These are phyloP conservation scores for Acromyrmex heyeri DNA, from an alignment of 1,140 invertebrate species.

Conservation along the genomic window DNA sequence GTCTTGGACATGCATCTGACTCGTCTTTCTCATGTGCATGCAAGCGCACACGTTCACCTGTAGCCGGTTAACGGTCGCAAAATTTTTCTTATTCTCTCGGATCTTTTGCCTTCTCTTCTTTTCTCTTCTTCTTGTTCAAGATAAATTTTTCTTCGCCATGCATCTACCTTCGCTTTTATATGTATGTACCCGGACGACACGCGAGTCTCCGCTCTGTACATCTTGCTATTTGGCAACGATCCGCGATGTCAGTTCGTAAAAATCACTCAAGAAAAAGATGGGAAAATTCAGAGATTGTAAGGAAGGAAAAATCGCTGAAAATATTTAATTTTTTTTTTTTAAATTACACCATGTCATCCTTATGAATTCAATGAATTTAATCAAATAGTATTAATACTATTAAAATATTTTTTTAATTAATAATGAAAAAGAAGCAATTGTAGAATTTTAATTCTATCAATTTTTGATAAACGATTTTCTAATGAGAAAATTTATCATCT, in stretches of 20 bases:
- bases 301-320: background rate
- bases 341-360: background rate
- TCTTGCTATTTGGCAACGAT: background rate
- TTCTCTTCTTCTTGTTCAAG: background rate
- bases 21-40: constrained; percentile 11
- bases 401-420: background rate
- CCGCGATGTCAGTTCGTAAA: background rate
- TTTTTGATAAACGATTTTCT: background rate
- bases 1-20: constrained; percentile 19
- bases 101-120: background rate
- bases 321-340: constrained; percentile 9
- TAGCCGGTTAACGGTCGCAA: constrained; percentile 63
- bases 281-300: background rate
- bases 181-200: background rate
- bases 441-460: background rate
- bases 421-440: background rate
- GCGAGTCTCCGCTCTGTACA: background rate
- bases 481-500: background rate
- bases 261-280: background rate
- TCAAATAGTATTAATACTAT: background rate
- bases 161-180: background rate
- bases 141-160: constrained; percentile 10
- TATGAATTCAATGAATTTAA: background rate
- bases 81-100: constrained; percentile 46
- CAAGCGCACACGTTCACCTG: constrained; percentile 38